Evolutionary conservation across 1,140 invertebrate genomes (phyloP), one percentile per base, ranked within the genome.

Genomic region (Stegodyphus dumicola): DNA sequence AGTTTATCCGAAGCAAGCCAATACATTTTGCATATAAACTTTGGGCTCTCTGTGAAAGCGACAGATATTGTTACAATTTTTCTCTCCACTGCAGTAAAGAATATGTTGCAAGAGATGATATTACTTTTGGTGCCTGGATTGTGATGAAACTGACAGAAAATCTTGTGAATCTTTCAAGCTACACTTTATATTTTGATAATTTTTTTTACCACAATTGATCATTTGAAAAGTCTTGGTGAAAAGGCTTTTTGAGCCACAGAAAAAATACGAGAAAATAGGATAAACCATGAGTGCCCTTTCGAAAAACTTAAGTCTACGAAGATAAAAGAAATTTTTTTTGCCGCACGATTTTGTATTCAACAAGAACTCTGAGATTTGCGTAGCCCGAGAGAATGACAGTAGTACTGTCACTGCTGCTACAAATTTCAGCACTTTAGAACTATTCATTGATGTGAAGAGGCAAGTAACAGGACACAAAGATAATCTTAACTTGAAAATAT

Each of bases 191-290:
- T 15, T 69, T 69, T 69, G 66, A 69, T 69, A 69, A 74, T 0
- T 17, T 54, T n/a, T 64, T 65, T 48, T 77, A 65, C 7, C 56
- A 77, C 17, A 0, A 77, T 51, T 65, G 6, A 65, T 64, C 18
- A 2, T 33, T 77, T 64, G 7, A 77, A 77, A 77, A 65, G 54
- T 77, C 18, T 77, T 77, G 75, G 75, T 5, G 75, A 77, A 64
- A 0, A 65, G 11, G 5, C 1, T 33, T 77, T 48, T 49, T 4
- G 0, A 77, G 18, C 4, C 3, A 77, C 56, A 64, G 33, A 17
- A 77, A 77, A 9, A 48, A 65, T 52, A 77, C 15, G 33, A 33
- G 33, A 33, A 33, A 33, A 33, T 33, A 1, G 3, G 33, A 33
- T 33, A 33, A 33, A 33, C 33, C 33, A 33, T 3, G 33, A 33